Evolutionary conservation across 2,797 vertebrate species (phyloP), one percentile per base, ranked within the genome.

Genomic region (Pangasius djambal): DNA sequence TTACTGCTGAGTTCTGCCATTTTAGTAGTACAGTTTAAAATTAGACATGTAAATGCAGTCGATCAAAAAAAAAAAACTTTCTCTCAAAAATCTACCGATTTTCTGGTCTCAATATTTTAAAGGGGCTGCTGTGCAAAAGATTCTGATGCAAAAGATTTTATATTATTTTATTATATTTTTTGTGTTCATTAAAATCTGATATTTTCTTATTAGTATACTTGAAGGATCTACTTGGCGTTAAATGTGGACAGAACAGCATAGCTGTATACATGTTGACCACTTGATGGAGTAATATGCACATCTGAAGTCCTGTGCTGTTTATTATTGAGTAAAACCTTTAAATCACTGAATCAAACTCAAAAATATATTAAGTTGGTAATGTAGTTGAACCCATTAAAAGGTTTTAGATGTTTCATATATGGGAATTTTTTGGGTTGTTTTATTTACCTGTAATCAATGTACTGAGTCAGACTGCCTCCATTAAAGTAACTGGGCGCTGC

Each of bases 401-500:
- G 40, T 22, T 28, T 2, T 78, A 31, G 44, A 4, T 70, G 31
- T 72, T 72, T 83, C 31, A 6, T 16, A 55, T 78, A 10, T 48
- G 20, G 13, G 12, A 6, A 74, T 77, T 31, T 48, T 81, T 57
- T 37, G 20, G 15, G 34, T 81, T 78, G 22, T 78, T 72, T 67
- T 61, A 34, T 92, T 95, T 87, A 96, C 96, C 96, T 96, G 90
- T 96, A 96, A 90, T 96, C 96, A 15, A 90, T 89, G 83, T 96
- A 95, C 87, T 97, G 96, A 0, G 90, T 94, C 74, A 96, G 91
- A 92, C 94, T 96, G n/a, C 96, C 96, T 89, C 96, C 96, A 0
- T 96, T 96, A 89, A 97, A 97, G 82, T 96, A 97, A 90, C 96
- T 96, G 0, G 96, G 96, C 0, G 96, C 96, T 31, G 96, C 96